Evolutionary conservation across 2,113 vertebrate species (phyloP), one percentile per base, ranked within the genome.

Genomic region (Oxygymnocypris stewartii): DNA sequence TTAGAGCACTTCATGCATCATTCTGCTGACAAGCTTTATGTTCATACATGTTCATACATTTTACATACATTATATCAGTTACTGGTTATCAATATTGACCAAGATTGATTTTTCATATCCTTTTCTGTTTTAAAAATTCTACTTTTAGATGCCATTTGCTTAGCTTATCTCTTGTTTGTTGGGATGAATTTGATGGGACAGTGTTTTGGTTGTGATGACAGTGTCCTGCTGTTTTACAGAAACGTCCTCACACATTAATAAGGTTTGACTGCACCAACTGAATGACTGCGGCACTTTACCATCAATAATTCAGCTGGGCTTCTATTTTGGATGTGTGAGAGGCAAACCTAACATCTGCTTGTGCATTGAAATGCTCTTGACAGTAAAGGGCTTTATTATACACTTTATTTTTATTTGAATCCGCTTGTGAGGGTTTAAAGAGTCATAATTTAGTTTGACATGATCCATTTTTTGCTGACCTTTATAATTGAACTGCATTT

Each of bases 291-390:
- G 31, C 49, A 75, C 20, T 73, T 69, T 78, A 14, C 49, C 63
- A 78, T 86, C 76, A 84, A 80, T 88, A 80, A 86, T 87, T 87
- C 47, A 87, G 51, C 67, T 4, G 13, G 59, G 49, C 54, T 89
- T 79, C 54, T 82, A 85, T 79, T 82, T 71, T 67, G 51, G 80
- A 73, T 83, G 61, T 76, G 57, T 23, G 61, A 76, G 3, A 61
- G 40, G 18, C 31, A 74, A 47, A 65, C 18, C 40, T 47, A 47
- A 4, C 2, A 76, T 47, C 42, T 49, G 74, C n/a, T 49, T 49
- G 74, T 76, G n/a, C 42, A 6, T 42, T 74, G 37, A 73, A 73
- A 73, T 23, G 18, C 6, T 49, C 73, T 76, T 28, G n/a, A 75
- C 42, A 16, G 23, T 28, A 47, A 75, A 47, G 73, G 4, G n/a